A percentile compares a stretch with the other conserved stretches of the same genome.
Conservation (phyloP, 2,888 invertebrate species). For the Anthophora plumipes region DNA sequence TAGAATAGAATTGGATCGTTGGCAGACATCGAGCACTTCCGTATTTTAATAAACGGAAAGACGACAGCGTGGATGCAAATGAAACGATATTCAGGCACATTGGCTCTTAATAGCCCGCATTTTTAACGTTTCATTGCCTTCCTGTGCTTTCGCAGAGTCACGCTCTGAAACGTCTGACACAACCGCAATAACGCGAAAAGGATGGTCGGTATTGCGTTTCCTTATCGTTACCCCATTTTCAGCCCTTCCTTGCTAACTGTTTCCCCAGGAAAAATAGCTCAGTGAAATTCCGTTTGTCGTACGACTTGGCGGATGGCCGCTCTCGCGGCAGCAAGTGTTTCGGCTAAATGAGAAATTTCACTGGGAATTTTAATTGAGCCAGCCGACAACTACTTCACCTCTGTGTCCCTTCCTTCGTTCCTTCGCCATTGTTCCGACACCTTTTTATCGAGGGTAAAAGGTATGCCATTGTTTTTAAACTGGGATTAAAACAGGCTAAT, state of each 20-base stretch:
- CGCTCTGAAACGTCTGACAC: slow-evolving; percentile 35
- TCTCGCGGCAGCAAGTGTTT: slow-evolving; percentile 49
- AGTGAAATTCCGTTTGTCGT: slow-evolving; percentile 46
- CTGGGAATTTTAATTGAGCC: slow-evolving; percentile 79
- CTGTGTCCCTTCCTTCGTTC: neutral
- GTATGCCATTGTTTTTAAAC: neutral
- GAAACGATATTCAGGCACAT: slow-evolving; percentile 34
- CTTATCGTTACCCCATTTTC: slow-evolving; percentile 54
- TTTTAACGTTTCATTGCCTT: slow-evolving; percentile 52
- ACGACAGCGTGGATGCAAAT: slow-evolving; percentile 40
- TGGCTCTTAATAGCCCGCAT: slow-evolving; percentile 42
- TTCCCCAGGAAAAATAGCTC: slow-evolving; percentile 40
- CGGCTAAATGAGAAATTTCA: slow-evolving; percentile 76
- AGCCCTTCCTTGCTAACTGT: slow-evolving; percentile 36
- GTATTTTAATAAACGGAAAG: slow-evolving; percentile 31
- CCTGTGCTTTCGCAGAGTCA: slow-evolving; percentile 29
- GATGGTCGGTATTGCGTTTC: slow-evolving; percentile 62
- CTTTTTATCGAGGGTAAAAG: neutral
- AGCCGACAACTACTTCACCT: slow-evolving; percentile 61
- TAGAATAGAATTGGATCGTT: neutral
- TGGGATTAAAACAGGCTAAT: neutral
- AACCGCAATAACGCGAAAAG: slow-evolving; percentile 60
- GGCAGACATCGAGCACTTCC: slow-evolving; percentile 27
- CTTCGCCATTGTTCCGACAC: neutral
- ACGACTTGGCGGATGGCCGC: slow-evolving; percentile 34